Evolutionary conservation across 2,113 vertebrate genomes (phyloP).

Genomic region (Neotoma lepida): DNA sequence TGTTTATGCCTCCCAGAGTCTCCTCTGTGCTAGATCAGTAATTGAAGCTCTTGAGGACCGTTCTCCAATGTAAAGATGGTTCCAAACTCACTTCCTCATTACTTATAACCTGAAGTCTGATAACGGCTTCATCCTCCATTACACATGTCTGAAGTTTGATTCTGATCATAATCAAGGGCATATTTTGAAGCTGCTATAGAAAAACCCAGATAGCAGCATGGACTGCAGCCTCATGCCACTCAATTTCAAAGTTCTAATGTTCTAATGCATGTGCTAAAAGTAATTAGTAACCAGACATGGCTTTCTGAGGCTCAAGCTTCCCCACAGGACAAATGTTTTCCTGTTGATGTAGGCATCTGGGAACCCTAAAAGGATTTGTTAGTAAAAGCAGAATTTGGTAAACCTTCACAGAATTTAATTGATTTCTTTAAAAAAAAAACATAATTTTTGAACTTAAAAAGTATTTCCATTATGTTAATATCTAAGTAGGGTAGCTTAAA

Average conservation of each 20-base stretch:
- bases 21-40: conserved; percentile 54
- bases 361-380: background rate
- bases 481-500: conserved; percentile 33
- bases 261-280: conserved; percentile 55
- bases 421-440: conserved; percentile 25
- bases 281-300: background rate
- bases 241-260: background rate
- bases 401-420: background rate
- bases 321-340: background rate
- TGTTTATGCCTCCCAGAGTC: background rate
- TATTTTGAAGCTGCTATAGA: conserved; percentile 81
- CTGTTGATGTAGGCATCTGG: background rate
- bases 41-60: conserved; percentile 71
- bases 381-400: conserved; percentile 44
- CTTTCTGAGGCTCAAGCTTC: background rate
- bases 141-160: conserved; percentile 86
- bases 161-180: conserved; percentile 85
- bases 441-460: conserved; percentile 31
- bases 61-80: conserved; percentile 77
- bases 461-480: background rate
- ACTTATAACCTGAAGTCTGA: conserved; percentile 80
- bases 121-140: conserved; percentile 77
- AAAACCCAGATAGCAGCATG: conserved; percentile 82
- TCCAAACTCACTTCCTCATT: conserved; percentile 78
- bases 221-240: conserved; percentile 56